phyloP scores from a whole-genome alignment of 2,113 vertebrate genomes.

The Gallinago media region DNA sequence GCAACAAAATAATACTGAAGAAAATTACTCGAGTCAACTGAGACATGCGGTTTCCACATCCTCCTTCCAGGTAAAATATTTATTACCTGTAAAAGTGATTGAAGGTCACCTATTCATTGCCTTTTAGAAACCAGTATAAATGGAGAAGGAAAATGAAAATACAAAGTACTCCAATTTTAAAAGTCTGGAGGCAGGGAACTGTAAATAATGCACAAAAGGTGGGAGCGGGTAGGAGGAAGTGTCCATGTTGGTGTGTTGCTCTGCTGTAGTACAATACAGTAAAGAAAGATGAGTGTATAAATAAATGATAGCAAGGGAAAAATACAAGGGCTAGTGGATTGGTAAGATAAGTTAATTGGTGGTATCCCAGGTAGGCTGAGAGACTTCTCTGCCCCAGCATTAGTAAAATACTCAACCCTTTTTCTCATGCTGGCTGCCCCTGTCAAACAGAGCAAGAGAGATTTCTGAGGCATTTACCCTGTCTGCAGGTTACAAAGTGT shows the following conservation, averaged over 20 bases:
- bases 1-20: constrained; percentile 17
- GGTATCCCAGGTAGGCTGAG: not conserved
- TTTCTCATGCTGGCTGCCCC: not conserved
- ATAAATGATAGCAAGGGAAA: not conserved
- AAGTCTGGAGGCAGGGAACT: not conserved
- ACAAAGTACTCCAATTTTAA: not conserved
- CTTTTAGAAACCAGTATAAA: not conserved
- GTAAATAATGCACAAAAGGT: not conserved
- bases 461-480: not conserved
- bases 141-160: not conserved
- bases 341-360: not conserved
- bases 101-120: not conserved
- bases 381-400: not conserved
- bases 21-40: constrained; percentile 1
- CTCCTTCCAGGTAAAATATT: constrained; percentile 37
- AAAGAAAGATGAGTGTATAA: not conserved
- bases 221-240: not conserved
- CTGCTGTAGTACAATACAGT: not conserved
- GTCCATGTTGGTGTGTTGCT: not conserved
- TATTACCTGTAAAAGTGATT: constrained; percentile 6
- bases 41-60: not conserved
- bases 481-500: not conserved
- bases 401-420: not conserved
- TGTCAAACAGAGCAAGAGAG: not conserved
- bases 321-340: not conserved